Percentiles rank a stretch among this genome's conserved stretches.
phyloP scores from a whole-genome alignment of 2,888 invertebrate species.

The Eucriotettix oculatus region DNA sequence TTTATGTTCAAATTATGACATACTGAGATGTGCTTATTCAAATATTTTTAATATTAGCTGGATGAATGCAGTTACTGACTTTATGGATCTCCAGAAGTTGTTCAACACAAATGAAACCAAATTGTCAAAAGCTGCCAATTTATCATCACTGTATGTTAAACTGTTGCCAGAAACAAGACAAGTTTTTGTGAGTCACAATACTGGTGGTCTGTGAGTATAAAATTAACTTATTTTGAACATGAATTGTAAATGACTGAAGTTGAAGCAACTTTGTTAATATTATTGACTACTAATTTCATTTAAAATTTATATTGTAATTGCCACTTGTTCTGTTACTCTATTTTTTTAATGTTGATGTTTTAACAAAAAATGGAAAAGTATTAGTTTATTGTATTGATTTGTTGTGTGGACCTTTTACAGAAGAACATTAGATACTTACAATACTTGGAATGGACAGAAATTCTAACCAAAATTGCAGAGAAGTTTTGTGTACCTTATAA shows the following conservation, averaged over 20 bases:
- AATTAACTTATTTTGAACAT: background rate
- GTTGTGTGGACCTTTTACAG: too few relatives aligned
- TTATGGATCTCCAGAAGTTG: conserved; percentile 38
- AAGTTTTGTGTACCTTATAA: too few relatives aligned
- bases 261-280: too few relatives aligned
- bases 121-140: conserved; percentile 15
- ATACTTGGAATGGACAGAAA: too few relatives aligned
- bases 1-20: background rate
- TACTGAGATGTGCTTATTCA: background rate
- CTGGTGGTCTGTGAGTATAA: conserved; percentile 45
- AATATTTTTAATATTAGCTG: conserved; percentile 25
- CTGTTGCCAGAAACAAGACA: conserved; percentile 34
- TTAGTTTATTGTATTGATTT: too few relatives aligned
- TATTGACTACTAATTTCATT: too few relatives aligned
- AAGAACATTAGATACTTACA: too few relatives aligned
- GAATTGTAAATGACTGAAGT: background rate
- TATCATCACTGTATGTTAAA: conserved; percentile 47
- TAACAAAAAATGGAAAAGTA: too few relatives aligned
- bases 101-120: conserved; percentile 11
- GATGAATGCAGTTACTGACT: conserved; percentile 59
- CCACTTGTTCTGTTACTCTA: too few relatives aligned
- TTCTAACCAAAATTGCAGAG: too few relatives aligned
- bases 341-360: too few relatives aligned
- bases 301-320: too few relatives aligned
- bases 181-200: conserved; percentile 61